These are phyloP conservation scores for Anneissia japonica DNA, from an alignment of 35 echinoderm and acorn worm genomes.

Conservation along the genomic window DNA sequence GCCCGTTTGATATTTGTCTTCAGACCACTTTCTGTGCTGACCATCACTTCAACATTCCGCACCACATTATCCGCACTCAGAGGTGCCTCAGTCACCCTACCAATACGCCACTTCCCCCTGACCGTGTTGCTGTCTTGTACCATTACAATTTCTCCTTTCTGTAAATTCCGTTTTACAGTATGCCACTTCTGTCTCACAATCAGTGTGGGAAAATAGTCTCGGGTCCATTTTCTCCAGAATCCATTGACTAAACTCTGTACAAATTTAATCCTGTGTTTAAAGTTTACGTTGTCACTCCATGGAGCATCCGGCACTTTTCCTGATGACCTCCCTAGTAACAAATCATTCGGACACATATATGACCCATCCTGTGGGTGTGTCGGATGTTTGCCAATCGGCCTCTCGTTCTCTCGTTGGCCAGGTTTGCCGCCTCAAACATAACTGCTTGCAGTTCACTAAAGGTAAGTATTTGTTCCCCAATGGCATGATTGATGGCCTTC, in stretches of 20 bases:
- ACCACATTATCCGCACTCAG: not conserved
- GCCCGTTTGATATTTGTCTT: not conserved
- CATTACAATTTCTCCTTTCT: conserved; percentile 33
- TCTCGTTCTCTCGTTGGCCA: not conserved
- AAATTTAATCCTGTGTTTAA: conserved; percentile 26
- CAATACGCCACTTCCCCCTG: conserved; percentile 20
- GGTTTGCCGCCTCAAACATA: not conserved
- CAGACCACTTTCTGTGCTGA: not conserved
- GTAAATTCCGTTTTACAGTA: conserved; percentile 24
- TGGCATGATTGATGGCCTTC: not conserved
- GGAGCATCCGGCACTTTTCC: conserved; percentile 14
- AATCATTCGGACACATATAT: conserved; percentile 36
- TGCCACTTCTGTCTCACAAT: conserved; percentile 43
- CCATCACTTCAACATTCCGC: conserved; percentile 16
- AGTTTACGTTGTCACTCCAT: conserved; percentile 24
- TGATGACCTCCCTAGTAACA: conserved; percentile 37
- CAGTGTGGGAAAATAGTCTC: conserved; percentile 39
- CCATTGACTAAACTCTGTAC: conserved; percentile 26
- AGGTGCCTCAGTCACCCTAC: not conserved
- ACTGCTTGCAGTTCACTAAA: not conserved
- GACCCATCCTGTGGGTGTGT: conserved; percentile 9
- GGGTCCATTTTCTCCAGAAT: conserved; percentile 45
- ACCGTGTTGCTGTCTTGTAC: not conserved
- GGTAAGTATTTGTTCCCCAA: not conserved
- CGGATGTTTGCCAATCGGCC: not conserved